Evolutionary conservation across 2,113 vertebrate genomes (phyloP), one percentile per base, ranked within the genome.

Genomic region (Mungos mungo): DNA sequence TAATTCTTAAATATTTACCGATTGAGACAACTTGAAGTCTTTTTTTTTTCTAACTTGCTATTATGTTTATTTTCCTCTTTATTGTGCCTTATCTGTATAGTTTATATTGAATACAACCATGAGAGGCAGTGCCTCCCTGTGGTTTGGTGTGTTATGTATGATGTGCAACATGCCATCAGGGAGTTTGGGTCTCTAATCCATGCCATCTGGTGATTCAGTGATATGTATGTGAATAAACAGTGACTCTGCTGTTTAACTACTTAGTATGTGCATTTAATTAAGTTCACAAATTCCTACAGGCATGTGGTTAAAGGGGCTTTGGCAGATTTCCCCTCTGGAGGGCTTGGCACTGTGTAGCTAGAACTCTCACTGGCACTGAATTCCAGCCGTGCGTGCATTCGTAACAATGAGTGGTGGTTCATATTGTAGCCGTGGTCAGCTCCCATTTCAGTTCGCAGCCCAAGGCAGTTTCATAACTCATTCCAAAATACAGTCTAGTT

Each of bases 251-350:
- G 38, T 92, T 94, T 85, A 90, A 90, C 90, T 91, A 35, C 92
- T 92, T 95, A 90, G 74, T 87, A 83, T 95, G 92, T 96, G 69
- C 97, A 95, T 97, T 97, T 96, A 97, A 98, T 97, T 96, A 98
- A 87, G 92, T 93, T 81, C 86, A 90, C 80, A 95, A 80, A 98
- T 97, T 93, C 96, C 95, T 96, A 85, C 93, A 97, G 95, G 92
- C 96, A 85, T 96, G 96, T 95, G 95, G 96, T 96, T 98, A 97
- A 97, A 94, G 81, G 96, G 47, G 82, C 74, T 90, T 94, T 96
- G 97, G 96, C 95, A 96, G 87, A 91, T 80, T 97, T 84, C 83
- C 77, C 87, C 90, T 93, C 74, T 45, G 1, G 89, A 97, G 74
- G 84, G 54, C 45, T 93, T 90, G 96, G 92, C 93, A 95, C 57